These are phyloP conservation scores for Polyodon spathula DNA, from an alignment of 2,113 vertebrate genomes.

Conservation along the genomic window DNA sequence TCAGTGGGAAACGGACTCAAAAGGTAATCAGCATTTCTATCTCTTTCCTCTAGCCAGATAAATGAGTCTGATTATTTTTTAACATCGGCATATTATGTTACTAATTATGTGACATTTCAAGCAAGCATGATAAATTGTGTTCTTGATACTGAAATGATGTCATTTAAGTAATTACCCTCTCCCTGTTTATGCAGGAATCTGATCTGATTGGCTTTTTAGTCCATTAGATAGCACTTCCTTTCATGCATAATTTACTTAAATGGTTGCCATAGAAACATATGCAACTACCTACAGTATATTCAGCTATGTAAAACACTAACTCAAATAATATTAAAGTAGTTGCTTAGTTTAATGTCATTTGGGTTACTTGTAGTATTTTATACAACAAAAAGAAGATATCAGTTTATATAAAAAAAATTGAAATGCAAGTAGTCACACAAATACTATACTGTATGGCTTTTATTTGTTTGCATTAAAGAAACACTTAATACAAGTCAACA, in stretches of 20 bases:
- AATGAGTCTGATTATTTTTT: too few species aligned
- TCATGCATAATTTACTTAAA: not conserved
- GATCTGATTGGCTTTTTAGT: not conserved
- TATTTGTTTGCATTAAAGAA: conserved; percentile 1
- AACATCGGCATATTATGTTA: conserved; percentile 60
- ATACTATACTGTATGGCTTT: not conserved
- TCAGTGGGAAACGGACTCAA: too few species aligned
- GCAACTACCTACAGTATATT: not conserved
- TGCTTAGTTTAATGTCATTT: not conserved
- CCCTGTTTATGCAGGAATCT: conserved; percentile 26
- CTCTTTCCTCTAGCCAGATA: too few species aligned
- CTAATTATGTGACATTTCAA: conserved; percentile 53
- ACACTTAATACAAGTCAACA: not conserved
- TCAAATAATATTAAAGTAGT: not conserved
- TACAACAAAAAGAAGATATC: too few species aligned
- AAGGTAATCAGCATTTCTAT: too few species aligned
- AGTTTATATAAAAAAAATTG: too few species aligned
- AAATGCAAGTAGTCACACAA: not conserved
- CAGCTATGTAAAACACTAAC: too few species aligned
- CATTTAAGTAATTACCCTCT: conserved; percentile 46
- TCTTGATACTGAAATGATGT: conserved; percentile 49
- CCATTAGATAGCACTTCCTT: not conserved
- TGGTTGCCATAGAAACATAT: not conserved
- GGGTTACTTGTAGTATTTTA: not conserved
- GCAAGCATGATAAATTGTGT: conserved; percentile 40